A percentile compares a stretch with the other conserved stretches of the same genome.
Evolutionary conservation across 2,113 vertebrate species (phyloP).

Genomic region (Sylvilagus bachmani): DNA sequence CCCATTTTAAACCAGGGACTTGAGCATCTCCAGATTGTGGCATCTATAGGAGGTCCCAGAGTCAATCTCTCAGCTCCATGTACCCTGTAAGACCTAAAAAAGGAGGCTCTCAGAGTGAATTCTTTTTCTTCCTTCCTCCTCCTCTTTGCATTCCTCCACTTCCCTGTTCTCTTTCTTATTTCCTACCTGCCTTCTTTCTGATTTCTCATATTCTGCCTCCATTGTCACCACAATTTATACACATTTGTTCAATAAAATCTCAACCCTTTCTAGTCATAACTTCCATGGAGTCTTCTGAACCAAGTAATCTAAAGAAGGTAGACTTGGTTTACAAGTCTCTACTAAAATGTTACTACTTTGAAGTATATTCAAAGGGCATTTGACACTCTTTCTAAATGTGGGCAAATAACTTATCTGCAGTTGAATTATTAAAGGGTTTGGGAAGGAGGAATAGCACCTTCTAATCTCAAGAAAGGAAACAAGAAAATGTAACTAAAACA

Average conservation of each 20-base stretch:
- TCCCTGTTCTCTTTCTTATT: not conserved
- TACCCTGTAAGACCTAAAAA: not conserved
- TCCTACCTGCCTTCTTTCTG: not conserved
- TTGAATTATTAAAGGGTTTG: not conserved
- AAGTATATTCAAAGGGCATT: conserved; percentile 30
- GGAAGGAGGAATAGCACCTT: not conserved
- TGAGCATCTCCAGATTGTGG: too few relatives aligned
- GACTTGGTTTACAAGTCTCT: conserved; percentile 57
- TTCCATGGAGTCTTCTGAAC: not conserved
- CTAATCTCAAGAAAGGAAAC: not conserved
- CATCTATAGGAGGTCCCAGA: rapidly evolving
- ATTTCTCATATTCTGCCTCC: not conserved
- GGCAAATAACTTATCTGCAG: not conserved
- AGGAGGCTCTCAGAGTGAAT: not conserved
- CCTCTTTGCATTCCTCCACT: not conserved
- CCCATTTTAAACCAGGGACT: not conserved
- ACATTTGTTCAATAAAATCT: not conserved
- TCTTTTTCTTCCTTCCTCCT: not conserved
- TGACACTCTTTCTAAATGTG: conserved; percentile 38
- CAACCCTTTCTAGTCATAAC: not conserved
- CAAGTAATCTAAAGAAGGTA: not conserved
- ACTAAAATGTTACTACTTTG: conserved; percentile 14
- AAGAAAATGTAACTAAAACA: conserved; percentile 1
- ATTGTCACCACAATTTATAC: not conserved
- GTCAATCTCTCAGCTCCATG: not conserved